Evolutionary conservation across 2,888 invertebrate genomes (phyloP).

Genomic region (Tribolium freemani): DNA sequence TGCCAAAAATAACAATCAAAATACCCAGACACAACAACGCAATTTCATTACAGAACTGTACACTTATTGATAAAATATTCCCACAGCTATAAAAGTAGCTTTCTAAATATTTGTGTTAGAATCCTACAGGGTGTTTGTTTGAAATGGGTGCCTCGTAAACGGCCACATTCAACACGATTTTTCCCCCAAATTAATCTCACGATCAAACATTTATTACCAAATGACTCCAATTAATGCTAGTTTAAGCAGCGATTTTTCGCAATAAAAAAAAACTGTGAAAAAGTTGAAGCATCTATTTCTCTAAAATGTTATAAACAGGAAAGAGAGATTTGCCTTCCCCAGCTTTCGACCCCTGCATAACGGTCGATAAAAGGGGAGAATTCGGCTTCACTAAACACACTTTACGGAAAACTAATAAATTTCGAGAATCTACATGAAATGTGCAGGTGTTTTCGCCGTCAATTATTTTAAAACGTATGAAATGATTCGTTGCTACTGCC

Average conservation of each 20-base stretch:
- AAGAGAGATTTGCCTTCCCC: conserved; percentile 28
- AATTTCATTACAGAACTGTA: not conserved
- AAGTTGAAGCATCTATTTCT: conserved; percentile 31
- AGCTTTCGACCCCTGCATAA: conserved; percentile 26
- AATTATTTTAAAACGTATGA: conserved; percentile 11
- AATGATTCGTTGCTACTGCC: not conserved
- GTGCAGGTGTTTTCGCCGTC: conserved; percentile 47
- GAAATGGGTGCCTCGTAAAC: conserved; percentile 7
- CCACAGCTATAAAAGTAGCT: not conserved
- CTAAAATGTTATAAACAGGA: conserved; percentile 38
- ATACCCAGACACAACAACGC: not conserved
- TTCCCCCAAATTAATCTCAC: not conserved
- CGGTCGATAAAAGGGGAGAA: conserved; percentile 48
- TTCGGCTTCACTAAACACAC: conserved; percentile 50
- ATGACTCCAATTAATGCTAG: not conserved
- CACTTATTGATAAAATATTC: conserved; percentile 16
- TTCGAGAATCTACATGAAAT: conserved; percentile 40
- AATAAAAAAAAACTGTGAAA: conserved; percentile 9
- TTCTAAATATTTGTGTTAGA: conserved; percentile 23
- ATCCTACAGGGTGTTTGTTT: conserved; percentile 17
- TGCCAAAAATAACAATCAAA: not conserved
- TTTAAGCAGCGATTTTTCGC: conserved; percentile 8
- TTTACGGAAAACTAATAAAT: conserved; percentile 53
- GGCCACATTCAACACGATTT: not conserved
- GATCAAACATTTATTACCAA: not conserved